These are phyloP conservation scores for Notoglanidium macrostoma DNA, from an alignment of 2,797 vertebrate species.

Conservation along the genomic window DNA sequence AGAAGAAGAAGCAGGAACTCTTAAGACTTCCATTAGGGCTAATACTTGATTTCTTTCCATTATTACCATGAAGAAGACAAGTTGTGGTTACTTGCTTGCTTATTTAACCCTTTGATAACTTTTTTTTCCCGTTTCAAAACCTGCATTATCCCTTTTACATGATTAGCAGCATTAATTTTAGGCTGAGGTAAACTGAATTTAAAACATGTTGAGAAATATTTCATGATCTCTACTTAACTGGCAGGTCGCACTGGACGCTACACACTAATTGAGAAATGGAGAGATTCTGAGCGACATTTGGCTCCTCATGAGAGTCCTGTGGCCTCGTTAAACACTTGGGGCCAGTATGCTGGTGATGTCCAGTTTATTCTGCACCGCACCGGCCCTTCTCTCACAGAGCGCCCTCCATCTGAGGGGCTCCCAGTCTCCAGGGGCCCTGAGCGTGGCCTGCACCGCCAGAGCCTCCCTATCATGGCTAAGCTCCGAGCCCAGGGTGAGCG, in stretches of 20 bases:
- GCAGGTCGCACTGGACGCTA: slow-evolving; percentile 94
- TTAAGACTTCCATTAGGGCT: slow-evolving; percentile 39
- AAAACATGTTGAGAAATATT: neutral
- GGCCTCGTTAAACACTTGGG: slow-evolving; percentile 96
- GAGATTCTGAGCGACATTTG: slow-evolving; percentile 91
- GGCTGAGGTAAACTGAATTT: neutral
- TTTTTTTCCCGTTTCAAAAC: neutral
- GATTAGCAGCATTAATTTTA: neutral
- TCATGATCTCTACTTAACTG: neutral
- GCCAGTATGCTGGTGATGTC: slow-evolving; percentile 95
- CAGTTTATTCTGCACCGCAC: slow-evolving; percentile 94
- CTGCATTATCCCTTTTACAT: neutral
- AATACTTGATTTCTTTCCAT: neutral
- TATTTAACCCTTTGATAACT: slow-evolving; percentile 7
- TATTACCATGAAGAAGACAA: neutral
- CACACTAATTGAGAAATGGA: slow-evolving; percentile 96
- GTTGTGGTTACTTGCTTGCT: neutral
- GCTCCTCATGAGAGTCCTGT: slow-evolving; percentile 94
- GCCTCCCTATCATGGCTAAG: slow-evolving; percentile 92
- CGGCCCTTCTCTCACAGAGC: slow-evolving; percentile 90
- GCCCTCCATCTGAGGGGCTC: slow-evolving; percentile 88
- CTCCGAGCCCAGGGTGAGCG: slow-evolving; percentile 86
- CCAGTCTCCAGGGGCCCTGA: slow-evolving; percentile 82
- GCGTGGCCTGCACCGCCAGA: slow-evolving; percentile 91
- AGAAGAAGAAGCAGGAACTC: slow-evolving; percentile 60